A percentile compares a stretch with the other conserved stretches of the same genome.
Evolutionary conservation across 23 tunicate species (phyloP).

Genomic region (Phallusia fumigata): DNA sequence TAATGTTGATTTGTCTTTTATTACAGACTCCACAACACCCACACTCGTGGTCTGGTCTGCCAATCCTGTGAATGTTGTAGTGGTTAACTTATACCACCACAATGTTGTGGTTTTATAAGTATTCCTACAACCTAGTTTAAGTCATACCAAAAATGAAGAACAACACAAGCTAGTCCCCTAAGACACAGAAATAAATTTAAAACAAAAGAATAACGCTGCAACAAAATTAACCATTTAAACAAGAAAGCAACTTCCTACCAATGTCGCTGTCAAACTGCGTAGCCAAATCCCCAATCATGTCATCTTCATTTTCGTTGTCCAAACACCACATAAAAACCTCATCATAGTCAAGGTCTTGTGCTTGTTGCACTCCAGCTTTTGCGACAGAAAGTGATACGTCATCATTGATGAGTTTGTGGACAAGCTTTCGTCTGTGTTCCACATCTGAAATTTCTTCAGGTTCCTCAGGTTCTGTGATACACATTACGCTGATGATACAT

Average conservation of each 20-base stretch:
- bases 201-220: not conserved
- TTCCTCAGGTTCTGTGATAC: too few species aligned
- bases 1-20: slow-evolving; percentile 27
- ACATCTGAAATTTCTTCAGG: not conserved
- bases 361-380: slow-evolving; percentile 54
- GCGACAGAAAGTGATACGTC: slow-evolving; percentile 34
- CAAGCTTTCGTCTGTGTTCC: slow-evolving; percentile 29
- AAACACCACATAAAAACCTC: slow-evolving; percentile 41
- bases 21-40: slow-evolving; percentile 28
- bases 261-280: slow-evolving; percentile 47
- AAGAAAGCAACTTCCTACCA: slow-evolving; percentile 22
- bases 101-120: too few species aligned
- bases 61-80: not conserved
- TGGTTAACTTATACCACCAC: too few species aligned
- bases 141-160: too few species aligned
- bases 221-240: not conserved
- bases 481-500: too few species aligned
- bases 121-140: too few species aligned
- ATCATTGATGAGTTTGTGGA: slow-evolving; percentile 28
- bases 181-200: not conserved
- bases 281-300: slow-evolving; percentile 18
- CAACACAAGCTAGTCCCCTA: too few species aligned
- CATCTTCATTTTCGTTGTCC: slow-evolving; percentile 32
- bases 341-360: slow-evolving; percentile 35
- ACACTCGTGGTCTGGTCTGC: not conserved